Base-by-base conservation (phyloP, 1,140 invertebrate genomes). In the Halesus radiatus region DNA sequence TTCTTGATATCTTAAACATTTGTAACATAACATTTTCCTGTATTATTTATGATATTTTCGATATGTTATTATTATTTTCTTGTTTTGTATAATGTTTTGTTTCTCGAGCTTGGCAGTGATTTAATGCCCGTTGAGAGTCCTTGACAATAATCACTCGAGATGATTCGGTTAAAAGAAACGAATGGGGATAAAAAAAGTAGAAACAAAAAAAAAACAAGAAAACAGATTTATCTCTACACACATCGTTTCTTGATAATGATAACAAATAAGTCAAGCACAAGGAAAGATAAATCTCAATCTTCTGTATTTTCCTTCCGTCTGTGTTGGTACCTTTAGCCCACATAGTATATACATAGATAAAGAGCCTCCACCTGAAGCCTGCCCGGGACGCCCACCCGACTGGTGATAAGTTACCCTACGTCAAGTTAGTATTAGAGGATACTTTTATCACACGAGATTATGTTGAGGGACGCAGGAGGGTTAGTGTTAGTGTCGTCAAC, bases 371-470 rank as follows among this genome's bases (percentile, higher is more conserved):
- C 62, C 23, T 66, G 62, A 15, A 26, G 37, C 37, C 37, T 37
- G 32, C 32, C 32, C 7, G 37, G 37, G 37, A 66, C 62, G n/a
- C 22, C 23, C 1, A 64, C 54, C 56, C 56, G 64, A 68, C 22
- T 29, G 29, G 64, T 52, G 32, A 72, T 72, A 53, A 72, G 68
- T 53, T 50, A 53, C 32, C 37, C 45, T 45, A 45, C 68, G 32
- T 75, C 73, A 75, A 50, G 73, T 45, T 45, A 45, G 37, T 75
- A 29, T 75, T 50, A 32, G 18, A 20, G 74, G 74, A 20, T 62
- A 45, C 74, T 76, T 64, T 76, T 56, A 64, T 74, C 74, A 32
- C 29, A 72, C 58, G 74, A 76, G 74, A 76, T 76, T 76, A 64
- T 50, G 45, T 37, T 66, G 62, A 7, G 68, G 68, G 37, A 15